A percentile compares a stretch with the other conserved stretches of the same genome.
Evolutionary conservation across 2,888 invertebrate genomes (phyloP).

Genomic region (Zaprionus bogoriensis): DNA sequence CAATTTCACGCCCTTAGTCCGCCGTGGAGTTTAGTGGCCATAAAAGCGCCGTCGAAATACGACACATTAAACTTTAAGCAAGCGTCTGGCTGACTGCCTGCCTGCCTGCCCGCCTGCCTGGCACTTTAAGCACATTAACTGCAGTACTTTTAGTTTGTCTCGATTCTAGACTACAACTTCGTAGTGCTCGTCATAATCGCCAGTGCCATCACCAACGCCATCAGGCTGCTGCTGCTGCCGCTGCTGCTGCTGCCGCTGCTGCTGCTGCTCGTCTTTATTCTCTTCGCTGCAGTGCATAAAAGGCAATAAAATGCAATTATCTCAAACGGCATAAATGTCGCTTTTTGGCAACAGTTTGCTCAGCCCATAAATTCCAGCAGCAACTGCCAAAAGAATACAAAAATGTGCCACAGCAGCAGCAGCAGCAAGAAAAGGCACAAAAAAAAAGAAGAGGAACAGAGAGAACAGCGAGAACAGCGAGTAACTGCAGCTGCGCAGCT

Average conservation of each 20-base stretch:
- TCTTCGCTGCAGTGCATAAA: conserved; percentile 61
- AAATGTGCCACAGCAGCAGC: neutral
- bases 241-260: too few relatives aligned
- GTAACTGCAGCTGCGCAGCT: conserved; percentile 10
- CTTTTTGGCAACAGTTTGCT: conserved; percentile 69
- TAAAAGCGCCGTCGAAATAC: conserved; percentile 53
- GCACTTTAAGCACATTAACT: conserved; percentile 52
- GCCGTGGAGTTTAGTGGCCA: conserved; percentile 46
- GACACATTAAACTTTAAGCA: conserved; percentile 48
- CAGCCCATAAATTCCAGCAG: conserved; percentile 62
- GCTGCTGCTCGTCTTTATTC: neutral
- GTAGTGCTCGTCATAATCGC: neutral
- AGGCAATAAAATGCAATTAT: conserved; percentile 76
- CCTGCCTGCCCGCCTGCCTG: conserved; percentile 24
- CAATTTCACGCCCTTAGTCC: conserved; percentile 58
- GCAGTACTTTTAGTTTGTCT: conserved; percentile 5
- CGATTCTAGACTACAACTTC: conserved; percentile 15
- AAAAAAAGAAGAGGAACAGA: conserved; percentile 1
- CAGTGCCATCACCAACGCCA: neutral
- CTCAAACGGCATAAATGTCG: conserved; percentile 75
- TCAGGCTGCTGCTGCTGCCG: too few relatives aligned
- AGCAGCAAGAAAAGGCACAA: conserved; percentile 1
- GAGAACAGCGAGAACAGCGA: neutral
- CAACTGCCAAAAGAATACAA: conserved; percentile 55
- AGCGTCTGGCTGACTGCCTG: conserved; percentile 7